A percentile compares a stretch with the other conserved stretches of the same genome.
phyloP scores from a whole-genome alignment of 2,113 vertebrate genomes.

The Actenoides hombroni region DNA sequence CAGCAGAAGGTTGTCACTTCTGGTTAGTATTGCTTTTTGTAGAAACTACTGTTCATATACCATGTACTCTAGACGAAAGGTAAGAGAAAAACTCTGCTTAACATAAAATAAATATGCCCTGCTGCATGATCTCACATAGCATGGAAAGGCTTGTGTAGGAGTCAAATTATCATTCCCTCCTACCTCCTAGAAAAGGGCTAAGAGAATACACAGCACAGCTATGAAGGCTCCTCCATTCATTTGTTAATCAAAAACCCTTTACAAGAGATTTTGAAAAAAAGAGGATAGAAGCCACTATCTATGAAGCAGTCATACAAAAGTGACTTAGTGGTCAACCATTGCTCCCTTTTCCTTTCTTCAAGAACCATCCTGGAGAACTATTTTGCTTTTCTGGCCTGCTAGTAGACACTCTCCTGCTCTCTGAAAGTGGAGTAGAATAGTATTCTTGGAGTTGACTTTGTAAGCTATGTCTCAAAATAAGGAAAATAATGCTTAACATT shows the following conservation, averaged over 20 bases:
- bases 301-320: background rate
- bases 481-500: background rate
- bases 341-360: background rate
- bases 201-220: background rate
- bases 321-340: background rate
- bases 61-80: background rate
- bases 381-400: background rate
- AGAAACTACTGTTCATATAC: background rate
- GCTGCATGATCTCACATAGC: background rate
- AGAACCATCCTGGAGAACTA: background rate
- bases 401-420: background rate
- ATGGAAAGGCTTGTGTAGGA: background rate
- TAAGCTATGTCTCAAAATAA: background rate
- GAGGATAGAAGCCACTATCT: background rate
- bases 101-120: background rate
- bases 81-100: background rate
- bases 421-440: background rate
- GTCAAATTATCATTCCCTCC: background rate
- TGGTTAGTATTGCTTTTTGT: slow-evolving; percentile 22
- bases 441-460: background rate
- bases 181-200: background rate
- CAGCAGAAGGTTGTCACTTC: slow-evolving; percentile 50
- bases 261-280: background rate
- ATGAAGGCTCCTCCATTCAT: fast-evolving
- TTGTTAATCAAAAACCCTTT: background rate